Base-by-base conservation (phyloP, 2,888 invertebrate species). In the Drosophila anomalata region DNA sequence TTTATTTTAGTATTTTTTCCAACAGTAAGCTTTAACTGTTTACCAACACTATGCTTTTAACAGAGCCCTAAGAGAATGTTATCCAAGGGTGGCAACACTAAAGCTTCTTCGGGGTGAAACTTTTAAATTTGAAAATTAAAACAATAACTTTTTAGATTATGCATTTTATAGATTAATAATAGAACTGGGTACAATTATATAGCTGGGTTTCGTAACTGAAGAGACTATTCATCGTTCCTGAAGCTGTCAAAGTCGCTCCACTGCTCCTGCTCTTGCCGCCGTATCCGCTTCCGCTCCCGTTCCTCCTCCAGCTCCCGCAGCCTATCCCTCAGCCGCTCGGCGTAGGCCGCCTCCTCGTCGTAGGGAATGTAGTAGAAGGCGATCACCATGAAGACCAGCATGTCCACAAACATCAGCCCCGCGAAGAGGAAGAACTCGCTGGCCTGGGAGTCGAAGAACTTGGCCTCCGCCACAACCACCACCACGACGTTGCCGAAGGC, bases 401-500 rank as follows among this genome's bases (percentile, higher is more conserved):
- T 97, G 82, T 97, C 97, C 1, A 94, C 90, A 46, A 95, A 91
- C 98, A 99, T 98, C 50, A 98, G 92, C 0, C 93, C 96, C 24
- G 97, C 96, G 90, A 97, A 98, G 24, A 98, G 92, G 92, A 97
- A 95, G 91, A 97, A 97, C 90, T 98, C 97, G 78, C 93, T 94
- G 61, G 96, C 95, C 96, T 98, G 94, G 20, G 93, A 94, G 1
- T 95, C 93, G 87, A 98, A 95, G 76, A 96, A 93, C 80, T 95
- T 94, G 9, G 94, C 93, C 90, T 97, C 95, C 8, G 97, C 96
- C 20, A 99, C 94, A 46, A 98, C 94, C 29, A 98, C 95, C 0
- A 99, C 98, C 58, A 99, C 95, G 3, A 98, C 92, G 92, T 99
- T 99, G 39, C 99, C 99, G 88, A 98, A 94, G 0, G 98, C 97